Conservation (phyloP, 2,888 invertebrate species). For the Drosophila koepferae region DNA sequence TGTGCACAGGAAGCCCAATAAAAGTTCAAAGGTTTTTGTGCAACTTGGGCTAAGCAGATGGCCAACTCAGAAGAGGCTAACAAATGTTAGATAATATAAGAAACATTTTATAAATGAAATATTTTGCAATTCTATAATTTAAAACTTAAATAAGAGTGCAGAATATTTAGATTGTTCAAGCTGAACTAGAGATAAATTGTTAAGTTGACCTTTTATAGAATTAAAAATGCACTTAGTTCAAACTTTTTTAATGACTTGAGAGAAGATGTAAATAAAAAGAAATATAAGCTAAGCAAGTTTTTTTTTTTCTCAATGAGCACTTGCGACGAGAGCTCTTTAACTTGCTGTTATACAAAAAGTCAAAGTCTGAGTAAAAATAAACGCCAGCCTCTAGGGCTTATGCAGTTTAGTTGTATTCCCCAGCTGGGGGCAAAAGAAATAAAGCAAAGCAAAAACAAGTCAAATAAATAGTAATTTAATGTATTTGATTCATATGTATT, state of each 20-base stretch:
- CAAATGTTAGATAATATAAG: neutral
- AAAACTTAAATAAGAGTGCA: no score
- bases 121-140: neutral
- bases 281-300: neutral
- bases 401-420: neutral
- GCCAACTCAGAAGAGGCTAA: neutral
- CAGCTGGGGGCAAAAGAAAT: neutral
- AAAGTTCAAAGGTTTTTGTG: neutral
- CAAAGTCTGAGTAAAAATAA: neutral
- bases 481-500: neutral
- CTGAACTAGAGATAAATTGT: neutral
- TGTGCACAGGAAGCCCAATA: neutral
- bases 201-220: neutral
- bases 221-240: neutral
- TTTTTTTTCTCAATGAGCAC: neutral
- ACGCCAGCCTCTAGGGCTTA: neutral
- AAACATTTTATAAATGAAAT: neutral
- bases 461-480: neutral
- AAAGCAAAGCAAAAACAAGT: neutral
- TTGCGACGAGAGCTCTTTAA: neutral
- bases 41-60: neutral
- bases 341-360: neutral
- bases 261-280: neutral
- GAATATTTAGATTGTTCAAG: neutral
- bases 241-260: neutral